Percentiles rank a stretch among this genome's conserved stretches.
Conservation (phyloP, 2,113 vertebrate genomes). For the Struthio camelus region DNA sequence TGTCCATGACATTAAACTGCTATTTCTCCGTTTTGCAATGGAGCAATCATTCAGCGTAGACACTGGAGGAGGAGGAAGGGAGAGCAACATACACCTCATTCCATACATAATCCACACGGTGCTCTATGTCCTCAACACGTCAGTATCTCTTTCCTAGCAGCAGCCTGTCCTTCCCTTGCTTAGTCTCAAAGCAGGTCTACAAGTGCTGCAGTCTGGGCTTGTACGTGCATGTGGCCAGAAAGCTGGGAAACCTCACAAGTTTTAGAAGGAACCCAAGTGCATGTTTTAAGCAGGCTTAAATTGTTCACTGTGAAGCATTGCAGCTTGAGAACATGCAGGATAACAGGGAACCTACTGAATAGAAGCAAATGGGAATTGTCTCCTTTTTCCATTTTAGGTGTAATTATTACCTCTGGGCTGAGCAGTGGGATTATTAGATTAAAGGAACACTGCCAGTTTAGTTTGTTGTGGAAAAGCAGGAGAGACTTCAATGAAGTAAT, state of each 20-base stretch:
- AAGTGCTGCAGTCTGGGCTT: neutral
- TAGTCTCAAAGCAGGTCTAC: neutral
- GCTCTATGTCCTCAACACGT: constrained; percentile 99
- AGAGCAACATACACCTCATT: constrained; percentile 99
- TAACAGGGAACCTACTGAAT: neutral
- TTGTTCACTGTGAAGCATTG: neutral
- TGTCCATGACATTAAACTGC: constrained; percentile 96
- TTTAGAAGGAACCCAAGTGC: neutral
- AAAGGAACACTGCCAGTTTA: constrained; percentile 18
- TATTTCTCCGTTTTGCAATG: constrained; percentile 95
- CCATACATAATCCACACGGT: constrained; percentile 99
- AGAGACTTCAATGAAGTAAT: neutral
- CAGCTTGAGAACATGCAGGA: neutral
- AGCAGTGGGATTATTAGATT: constrained; percentile 28
- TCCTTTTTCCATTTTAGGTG: constrained; percentile 4
- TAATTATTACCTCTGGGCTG: constrained; percentile 48
- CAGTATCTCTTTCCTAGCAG: constrained; percentile 33
- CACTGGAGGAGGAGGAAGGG: constrained; percentile 92
- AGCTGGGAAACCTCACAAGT: neutral
- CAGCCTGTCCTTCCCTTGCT: neutral
- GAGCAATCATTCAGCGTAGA: constrained; percentile 98
- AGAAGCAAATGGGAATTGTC: constrained; percentile 18
- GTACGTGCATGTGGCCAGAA: neutral
- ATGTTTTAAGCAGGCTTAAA: neutral
- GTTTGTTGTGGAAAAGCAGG: constrained; percentile 9